Conservation (phyloP, 2,888 invertebrate genomes). For the Drosophila testacea region DNA sequence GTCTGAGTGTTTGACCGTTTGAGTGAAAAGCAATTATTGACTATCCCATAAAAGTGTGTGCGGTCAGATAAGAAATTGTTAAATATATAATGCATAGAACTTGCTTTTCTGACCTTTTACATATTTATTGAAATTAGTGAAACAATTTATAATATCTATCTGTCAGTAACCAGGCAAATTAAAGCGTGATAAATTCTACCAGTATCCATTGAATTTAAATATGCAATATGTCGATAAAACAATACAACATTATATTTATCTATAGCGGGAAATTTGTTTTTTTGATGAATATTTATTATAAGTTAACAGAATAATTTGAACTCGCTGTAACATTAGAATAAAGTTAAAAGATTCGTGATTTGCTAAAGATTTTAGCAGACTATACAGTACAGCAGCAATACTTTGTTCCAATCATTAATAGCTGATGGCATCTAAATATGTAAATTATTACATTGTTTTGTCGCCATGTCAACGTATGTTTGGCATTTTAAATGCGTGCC, state of each 20-base stretch:
- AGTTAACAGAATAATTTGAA: no score
- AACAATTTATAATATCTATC: constrained; percentile 42
- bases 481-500: constrained; percentile 45
- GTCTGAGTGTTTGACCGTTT: constrained; percentile 2
- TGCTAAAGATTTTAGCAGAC: no score
- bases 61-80: constrained; percentile 12
- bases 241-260: neutral
- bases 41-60: neutral
- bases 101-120: neutral
- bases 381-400: neutral
- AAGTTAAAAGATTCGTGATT: no score
- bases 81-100: constrained; percentile 9
- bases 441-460: constrained; percentile 44
- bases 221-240: neutral
- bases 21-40: neutral
- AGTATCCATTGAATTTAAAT: constrained; percentile 20
- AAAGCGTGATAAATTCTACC: constrained; percentile 22
- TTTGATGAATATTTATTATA: neutral
- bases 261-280: neutral
- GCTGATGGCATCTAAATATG: constrained; percentile 42
- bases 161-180: constrained; percentile 25
- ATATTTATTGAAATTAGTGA: constrained; percentile 13
- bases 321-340: no score
- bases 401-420: neutral
- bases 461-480: constrained; percentile 46